Evolutionary conservation across 2,888 invertebrate species (phyloP), one percentile per base, ranked within the genome.

Genomic region (Neoascia interrupta): DNA sequence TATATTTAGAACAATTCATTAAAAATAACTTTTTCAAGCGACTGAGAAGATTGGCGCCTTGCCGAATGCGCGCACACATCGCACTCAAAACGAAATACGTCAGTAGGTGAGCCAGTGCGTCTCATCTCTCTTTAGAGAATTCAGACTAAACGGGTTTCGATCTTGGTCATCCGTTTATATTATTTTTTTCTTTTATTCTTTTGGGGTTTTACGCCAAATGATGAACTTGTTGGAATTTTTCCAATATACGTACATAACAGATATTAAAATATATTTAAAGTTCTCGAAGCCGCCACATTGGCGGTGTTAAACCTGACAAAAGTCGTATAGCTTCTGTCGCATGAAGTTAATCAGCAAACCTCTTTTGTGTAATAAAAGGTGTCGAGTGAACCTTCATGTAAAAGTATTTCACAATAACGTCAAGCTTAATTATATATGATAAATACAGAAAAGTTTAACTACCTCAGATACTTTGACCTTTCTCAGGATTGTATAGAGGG

Each of bases 51-150:
- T 63, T 28, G 70, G 56, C 56, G 70, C 75, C 63, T 54, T 13
- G 28, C 1, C 11, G 56, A 63, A 51, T 63, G 72, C 64, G 72
- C 60, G 8, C 3, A n/a, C 31, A 31, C 31, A 76, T 26, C 39
- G 60, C 41, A 51, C 34, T 23, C 31, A 39, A 51, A 28, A 60
- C 53, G 39, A 76, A 64, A 75, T 53, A 66, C 76, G 76, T 76
- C 76, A 76, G 76, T 72, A 76, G 76, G 76, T 76, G 64, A 76
- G 72, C 28, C 58, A 53, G 37, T 5, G 13, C 13, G n/a, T 6
- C 10, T 11, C 16, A 28, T 11, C 28, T 37, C 36, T 19, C 8
- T n/a, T 19, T 21, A 11, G 16, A 26, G 16, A 45, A 28, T 18
- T 58, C 16, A 53, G n/a, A 21, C 26, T 3, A 69, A 69, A 70